Conservation (phyloP, 2,888 invertebrate species). For the Lycia hirtaria region DNA sequence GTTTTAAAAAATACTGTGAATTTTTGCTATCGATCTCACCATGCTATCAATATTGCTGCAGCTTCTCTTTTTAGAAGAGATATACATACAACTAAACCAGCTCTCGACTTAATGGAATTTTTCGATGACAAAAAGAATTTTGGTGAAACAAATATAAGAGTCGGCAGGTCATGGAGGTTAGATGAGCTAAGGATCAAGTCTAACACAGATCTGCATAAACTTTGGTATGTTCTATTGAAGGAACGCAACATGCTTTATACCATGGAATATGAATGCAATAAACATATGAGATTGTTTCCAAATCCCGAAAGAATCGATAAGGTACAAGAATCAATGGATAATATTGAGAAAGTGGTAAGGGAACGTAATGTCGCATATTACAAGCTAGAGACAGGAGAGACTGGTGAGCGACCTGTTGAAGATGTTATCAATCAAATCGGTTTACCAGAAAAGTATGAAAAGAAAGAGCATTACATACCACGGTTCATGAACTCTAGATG, state of each 20-base stretch:
- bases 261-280: constrained; percentile 94
- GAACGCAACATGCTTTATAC: constrained; percentile 98
- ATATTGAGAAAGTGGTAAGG: constrained; percentile 94
- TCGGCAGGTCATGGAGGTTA: constrained; percentile 94
- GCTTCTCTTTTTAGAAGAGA: constrained; percentile 43
- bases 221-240: constrained; percentile 96
- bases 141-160: constrained; percentile 90
- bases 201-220: constrained; percentile 97
- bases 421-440: constrained; percentile 87
- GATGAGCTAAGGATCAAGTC: constrained; percentile 98
- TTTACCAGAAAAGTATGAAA: constrained; percentile 82
- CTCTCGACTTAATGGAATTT: constrained; percentile 91
- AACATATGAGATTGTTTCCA: constrained; percentile 89
- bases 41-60: constrained; percentile 45
- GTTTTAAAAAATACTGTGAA: constrained; percentile 49
- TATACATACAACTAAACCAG: constrained; percentile 69
- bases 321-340: constrained; percentile 97
- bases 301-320: constrained; percentile 97
- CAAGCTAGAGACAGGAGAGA: constrained; percentile 94
- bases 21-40: constrained; percentile 53
- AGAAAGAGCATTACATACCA: constrained; percentile 88
- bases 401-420: constrained; percentile 90
- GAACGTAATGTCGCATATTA: constrained; percentile 97
- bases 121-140: constrained; percentile 95
- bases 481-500: constrained; percentile 88